These are phyloP conservation scores for Busseola fusca DNA, from an alignment of 2,888 invertebrate species.

Conservation along the genomic window DNA sequence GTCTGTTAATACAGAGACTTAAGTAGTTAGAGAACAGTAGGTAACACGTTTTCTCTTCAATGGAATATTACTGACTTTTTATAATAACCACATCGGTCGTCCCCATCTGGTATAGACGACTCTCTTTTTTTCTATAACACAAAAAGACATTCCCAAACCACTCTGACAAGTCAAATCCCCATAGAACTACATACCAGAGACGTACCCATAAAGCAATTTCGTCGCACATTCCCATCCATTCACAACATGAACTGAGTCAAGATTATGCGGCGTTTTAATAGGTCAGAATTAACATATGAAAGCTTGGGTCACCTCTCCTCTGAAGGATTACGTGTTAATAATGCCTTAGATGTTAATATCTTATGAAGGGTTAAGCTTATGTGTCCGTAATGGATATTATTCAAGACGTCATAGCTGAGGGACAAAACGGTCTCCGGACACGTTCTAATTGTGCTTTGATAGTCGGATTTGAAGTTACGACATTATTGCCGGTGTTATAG, in stretches of 20 bases:
- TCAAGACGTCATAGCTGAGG: slow-evolving; percentile 72
- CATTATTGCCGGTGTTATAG: slow-evolving; percentile 8
- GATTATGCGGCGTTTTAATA: slow-evolving; percentile 80
- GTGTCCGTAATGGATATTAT: slow-evolving; percentile 80
- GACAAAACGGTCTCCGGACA: slow-evolving; percentile 73
- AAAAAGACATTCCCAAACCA: slow-evolving; percentile 32
- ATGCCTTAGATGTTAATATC: slow-evolving; percentile 82
- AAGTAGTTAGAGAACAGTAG: not conserved
- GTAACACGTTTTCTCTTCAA: not conserved
- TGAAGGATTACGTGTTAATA: slow-evolving; percentile 84
- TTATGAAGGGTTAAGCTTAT: slow-evolving; percentile 81
- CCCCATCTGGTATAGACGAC: not conserved
- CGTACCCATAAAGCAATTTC: slow-evolving; percentile 66
- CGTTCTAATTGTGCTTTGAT: slow-evolving; percentile 76
- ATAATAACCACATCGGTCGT: not conserved
- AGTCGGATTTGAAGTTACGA: slow-evolving; percentile 65
- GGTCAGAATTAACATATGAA: slow-evolving; percentile 85
- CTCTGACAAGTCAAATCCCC: slow-evolving; percentile 37
- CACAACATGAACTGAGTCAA: slow-evolving; percentile 71
- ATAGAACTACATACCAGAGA: slow-evolving; percentile 44
- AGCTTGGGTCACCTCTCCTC: slow-evolving; percentile 77
- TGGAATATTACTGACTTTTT: not conserved
- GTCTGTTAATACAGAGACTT: not conserved
- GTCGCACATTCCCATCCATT: slow-evolving; percentile 74
- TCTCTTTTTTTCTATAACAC: slow-evolving; percentile 7